A percentile compares a stretch with the other conserved stretches of the same genome.
These are phyloP conservation scores for Paelopatides confundens DNA, from an alignment of 53 echinoderm and acorn worm genomes.

Conservation along the genomic window DNA sequence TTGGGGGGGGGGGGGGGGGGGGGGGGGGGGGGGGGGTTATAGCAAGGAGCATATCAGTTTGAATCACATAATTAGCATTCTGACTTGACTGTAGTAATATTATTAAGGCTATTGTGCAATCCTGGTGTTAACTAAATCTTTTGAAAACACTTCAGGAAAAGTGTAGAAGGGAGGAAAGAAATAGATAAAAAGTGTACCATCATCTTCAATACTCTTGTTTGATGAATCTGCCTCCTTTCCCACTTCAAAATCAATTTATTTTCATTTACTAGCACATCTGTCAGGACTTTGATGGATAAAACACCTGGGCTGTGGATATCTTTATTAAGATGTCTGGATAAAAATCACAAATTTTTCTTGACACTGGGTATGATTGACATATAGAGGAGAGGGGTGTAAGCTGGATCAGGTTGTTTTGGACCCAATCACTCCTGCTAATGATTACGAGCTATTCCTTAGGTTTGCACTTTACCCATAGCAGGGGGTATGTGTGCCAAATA, in stretches of 20 bases:
- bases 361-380: slow-evolving; percentile 34
- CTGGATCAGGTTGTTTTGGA: slow-evolving; percentile 23
- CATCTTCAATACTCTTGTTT: too few species aligned
- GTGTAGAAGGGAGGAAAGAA: too few species aligned
- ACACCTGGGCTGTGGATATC: neutral
- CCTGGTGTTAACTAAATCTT: too few species aligned
- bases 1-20: too few species aligned
- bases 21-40: too few species aligned
- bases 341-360: neutral
- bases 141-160: too few species aligned
- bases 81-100: too few species aligned
- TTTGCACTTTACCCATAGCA: slow-evolving; percentile 36
- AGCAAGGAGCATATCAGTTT: too few species aligned
- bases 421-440: neutral
- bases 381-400: neutral
- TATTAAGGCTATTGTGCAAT: too few species aligned
- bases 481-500: slow-evolving; percentile 40
- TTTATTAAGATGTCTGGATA: slow-evolving; percentile 5
- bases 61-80: too few species aligned
- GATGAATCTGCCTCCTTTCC: too few species aligned
- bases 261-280: neutral
- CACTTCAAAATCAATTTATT: neutral
- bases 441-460: neutral
- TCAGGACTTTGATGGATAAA: neutral
- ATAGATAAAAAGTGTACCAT: too few species aligned